Base-by-base conservation (phyloP, 2,888 invertebrate species). In the Saturnia japonica region DNA sequence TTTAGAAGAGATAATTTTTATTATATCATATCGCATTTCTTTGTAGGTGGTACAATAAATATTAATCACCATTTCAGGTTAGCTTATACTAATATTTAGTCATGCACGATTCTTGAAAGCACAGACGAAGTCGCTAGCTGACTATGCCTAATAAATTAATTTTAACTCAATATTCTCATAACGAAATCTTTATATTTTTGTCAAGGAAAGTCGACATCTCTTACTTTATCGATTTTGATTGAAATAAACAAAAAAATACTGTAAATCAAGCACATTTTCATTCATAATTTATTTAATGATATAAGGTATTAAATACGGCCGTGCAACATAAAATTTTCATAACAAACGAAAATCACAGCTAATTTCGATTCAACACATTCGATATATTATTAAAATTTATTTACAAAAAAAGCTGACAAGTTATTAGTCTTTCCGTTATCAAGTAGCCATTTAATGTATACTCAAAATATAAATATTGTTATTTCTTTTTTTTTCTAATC, bases 401-500 rank as follows among this genome's bases (percentile, higher is more conserved):
- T 66, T 71, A 71, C 40, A 19, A 68, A 54, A 54, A 67, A 60
- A 60, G 28, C 57, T 54, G 66, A 67, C 51, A 16, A 54, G 66
- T 67, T 81, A 82, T 83, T 80, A 77, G 77, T 72, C 75, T 71
- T 74, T 72, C 83, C 81, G 86, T 85, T 85, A 86, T 80, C 77
- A 78, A 80, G 83, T 82, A 81, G 82, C 80, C 66, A 78, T 83
- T 82, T 83, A 79, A 85, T 82, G 84, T 83, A 83, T 82, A 74
- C 69, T 72, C 74, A 82, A 84, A 4, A 34, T 86, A 85, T 83
- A 88, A 85, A 86, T 78, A 85, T 82, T 82, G 83, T 80, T 88
- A 88, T 54, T 54, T 54, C 54, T 22, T 22, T 54, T 88, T 87
- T 85, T 81, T 40, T 64, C 9, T 64, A 64, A 64, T 64, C 64